These are phyloP conservation scores for Oryzias dopingdopingensis DNA, from an alignment of 2,797 vertebrate species.

Conservation along the genomic window DNA sequence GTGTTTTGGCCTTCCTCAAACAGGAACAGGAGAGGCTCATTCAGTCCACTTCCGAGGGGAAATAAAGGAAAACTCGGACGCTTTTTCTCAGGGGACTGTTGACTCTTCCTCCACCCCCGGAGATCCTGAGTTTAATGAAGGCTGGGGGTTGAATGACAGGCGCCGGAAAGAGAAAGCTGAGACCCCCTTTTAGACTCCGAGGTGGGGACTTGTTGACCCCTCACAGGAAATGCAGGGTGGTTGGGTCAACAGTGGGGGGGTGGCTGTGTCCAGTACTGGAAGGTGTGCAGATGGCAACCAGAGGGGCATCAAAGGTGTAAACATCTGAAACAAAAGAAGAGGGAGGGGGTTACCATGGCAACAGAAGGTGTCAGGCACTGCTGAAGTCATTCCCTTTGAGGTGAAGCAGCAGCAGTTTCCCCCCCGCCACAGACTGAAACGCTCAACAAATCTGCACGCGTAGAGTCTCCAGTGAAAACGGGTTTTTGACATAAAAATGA, in stretches of 20 bases:
- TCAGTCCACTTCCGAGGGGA: constrained; percentile 42
- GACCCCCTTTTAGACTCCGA: constrained; percentile 55
- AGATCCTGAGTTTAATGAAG: constrained; percentile 36
- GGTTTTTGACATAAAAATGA: no score
- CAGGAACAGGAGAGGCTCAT: constrained; percentile 23
- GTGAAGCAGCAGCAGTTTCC: no score
- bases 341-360: constrained; percentile 24
- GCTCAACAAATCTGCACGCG: no score
- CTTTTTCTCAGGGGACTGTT: constrained; percentile 34
- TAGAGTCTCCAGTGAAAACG: no score
- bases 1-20: constrained; percentile 42
- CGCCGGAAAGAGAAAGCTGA: constrained; percentile 55
- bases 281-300: constrained; percentile 46
- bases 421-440: no score
- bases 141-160: constrained; percentile 46
- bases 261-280: constrained; percentile 46
- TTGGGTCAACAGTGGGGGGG: constrained; percentile 61
- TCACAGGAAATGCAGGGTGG: constrained; percentile 65
- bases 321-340: constrained; percentile 51
- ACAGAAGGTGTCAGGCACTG: not conserved
- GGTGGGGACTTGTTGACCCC: constrained; percentile 33
- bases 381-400: no score
- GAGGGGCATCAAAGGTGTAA: constrained; percentile 36
- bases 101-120: constrained; percentile 15
- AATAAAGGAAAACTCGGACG: constrained; percentile 33